Evolutionary conservation across 2,888 invertebrate species (phyloP).

Genomic region (Pseudoips prasinana): DNA sequence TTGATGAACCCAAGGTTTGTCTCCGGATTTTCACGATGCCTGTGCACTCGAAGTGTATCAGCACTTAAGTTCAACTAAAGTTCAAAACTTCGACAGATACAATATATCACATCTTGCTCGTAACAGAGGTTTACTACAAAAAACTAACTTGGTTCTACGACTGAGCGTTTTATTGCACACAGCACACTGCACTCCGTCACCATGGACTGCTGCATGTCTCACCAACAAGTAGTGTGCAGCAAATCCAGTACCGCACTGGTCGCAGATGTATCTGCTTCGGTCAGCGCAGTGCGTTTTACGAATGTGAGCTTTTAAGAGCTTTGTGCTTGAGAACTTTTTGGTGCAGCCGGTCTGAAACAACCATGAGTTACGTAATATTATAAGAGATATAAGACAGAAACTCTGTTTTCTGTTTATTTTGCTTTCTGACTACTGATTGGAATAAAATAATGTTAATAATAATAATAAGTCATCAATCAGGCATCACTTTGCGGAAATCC

Average conservation of each 20-base stretch:
- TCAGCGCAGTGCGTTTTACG: slow-evolving; percentile 27
- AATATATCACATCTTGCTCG: too few species aligned
- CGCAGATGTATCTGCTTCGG: slow-evolving; percentile 16
- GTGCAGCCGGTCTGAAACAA: slow-evolving; percentile 20
- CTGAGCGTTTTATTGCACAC: slow-evolving; percentile 14
- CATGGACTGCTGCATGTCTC: slow-evolving; percentile 14
- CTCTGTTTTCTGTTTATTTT: too few species aligned
- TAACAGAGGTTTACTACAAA: too few species aligned
- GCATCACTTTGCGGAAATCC: too few species aligned
- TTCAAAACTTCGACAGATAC: too few species aligned
- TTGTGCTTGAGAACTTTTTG: slow-evolving; percentile 8
- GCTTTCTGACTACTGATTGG: too few species aligned
- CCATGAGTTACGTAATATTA: background rate
- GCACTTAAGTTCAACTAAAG: too few species aligned
- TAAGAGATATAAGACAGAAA: background rate
- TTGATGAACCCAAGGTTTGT: too few species aligned
- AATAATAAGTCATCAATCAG: too few species aligned
- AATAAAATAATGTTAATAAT: too few species aligned
- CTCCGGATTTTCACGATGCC: too few species aligned
- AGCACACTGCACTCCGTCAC: slow-evolving; percentile 10
- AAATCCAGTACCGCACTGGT: slow-evolving; percentile 18
- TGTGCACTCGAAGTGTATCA: too few species aligned
- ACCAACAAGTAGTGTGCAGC: slow-evolving; percentile 10
- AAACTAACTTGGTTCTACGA: slow-evolving; percentile 16
- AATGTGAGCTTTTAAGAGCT: slow-evolving; percentile 15